phyloP scores from a whole-genome alignment of 2,113 vertebrate species.

The Atherinomorus stipes region DNA sequence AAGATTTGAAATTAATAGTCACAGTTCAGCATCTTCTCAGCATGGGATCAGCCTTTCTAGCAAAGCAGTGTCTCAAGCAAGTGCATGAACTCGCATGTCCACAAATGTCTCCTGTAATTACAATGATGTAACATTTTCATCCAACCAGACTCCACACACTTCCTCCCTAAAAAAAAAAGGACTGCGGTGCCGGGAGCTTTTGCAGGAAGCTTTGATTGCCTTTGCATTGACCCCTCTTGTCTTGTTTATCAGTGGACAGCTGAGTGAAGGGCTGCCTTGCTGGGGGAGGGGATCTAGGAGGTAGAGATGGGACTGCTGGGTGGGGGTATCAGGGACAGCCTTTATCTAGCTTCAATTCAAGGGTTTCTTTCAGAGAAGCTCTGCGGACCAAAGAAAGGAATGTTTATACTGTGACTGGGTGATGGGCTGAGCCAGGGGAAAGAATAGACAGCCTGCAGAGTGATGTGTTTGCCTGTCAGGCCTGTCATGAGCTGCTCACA shows the following conservation, averaged over 20 bases:
- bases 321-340: conserved; percentile 50
- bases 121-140: background rate
- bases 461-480: conserved; percentile 69
- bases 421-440: conserved; percentile 63
- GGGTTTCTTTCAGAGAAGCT: conserved; percentile 80
- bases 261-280: conserved; percentile 63
- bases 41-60: too few species aligned
- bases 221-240: conserved; percentile 70
- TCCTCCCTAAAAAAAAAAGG: too few species aligned
- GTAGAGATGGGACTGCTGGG: conserved; percentile 37
- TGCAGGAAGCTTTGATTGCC: conserved; percentile 65
- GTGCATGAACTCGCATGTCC: too few species aligned
- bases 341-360: conserved; percentile 83
- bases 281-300: conserved; percentile 41
- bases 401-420: conserved; percentile 80
- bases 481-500: conserved; percentile 63
- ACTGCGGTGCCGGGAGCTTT: background rate
- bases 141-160: background rate
- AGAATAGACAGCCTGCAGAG: conserved; percentile 67
- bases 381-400: conserved; percentile 79
- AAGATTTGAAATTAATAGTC: too few species aligned
- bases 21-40: too few species aligned
- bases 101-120: too few species aligned
- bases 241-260: conserved; percentile 72
- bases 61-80: too few species aligned